Evolutionary conservation across 2,113 vertebrate genomes (phyloP).

Genomic region (Jaculus jaculus): DNA sequence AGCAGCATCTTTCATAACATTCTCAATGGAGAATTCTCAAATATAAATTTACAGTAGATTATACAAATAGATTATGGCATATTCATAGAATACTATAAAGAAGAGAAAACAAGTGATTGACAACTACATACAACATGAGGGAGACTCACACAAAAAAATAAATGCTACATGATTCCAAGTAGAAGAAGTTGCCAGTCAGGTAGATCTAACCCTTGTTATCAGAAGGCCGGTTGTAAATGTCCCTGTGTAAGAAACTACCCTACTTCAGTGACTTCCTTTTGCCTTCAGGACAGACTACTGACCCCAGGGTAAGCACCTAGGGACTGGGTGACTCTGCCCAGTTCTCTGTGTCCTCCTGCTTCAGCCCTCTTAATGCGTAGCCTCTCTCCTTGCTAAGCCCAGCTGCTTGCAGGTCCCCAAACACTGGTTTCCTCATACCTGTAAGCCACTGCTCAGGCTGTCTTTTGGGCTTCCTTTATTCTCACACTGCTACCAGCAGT

Average conservation of each 20-base stretch:
- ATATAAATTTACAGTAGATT: background rate
- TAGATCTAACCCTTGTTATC: background rate
- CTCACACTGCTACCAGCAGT: fast-evolving
- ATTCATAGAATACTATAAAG: background rate
- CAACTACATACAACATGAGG: background rate
- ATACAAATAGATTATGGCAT: slow-evolving; percentile 6
- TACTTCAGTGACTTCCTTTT: background rate
- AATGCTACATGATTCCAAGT: background rate
- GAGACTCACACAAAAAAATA: background rate
- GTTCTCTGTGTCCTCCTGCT: background rate
- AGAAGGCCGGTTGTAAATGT: too few species aligned
- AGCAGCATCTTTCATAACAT: background rate
- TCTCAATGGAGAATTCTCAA: background rate
- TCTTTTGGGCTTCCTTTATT: background rate
- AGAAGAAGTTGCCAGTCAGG: background rate
- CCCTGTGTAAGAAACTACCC: too few species aligned
- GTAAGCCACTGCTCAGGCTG: background rate
- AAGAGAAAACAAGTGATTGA: slow-evolving; percentile 2
- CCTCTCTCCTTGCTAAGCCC: background rate
- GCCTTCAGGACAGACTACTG: background rate
- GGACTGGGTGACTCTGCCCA: background rate
- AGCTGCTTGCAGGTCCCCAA: background rate
- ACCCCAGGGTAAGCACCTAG: background rate
- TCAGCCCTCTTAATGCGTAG: too few species aligned
- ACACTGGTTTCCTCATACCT: background rate